These are phyloP conservation scores for Napeogenes sylphis DNA, from an alignment of 2,888 invertebrate species.

Conservation along the genomic window DNA sequence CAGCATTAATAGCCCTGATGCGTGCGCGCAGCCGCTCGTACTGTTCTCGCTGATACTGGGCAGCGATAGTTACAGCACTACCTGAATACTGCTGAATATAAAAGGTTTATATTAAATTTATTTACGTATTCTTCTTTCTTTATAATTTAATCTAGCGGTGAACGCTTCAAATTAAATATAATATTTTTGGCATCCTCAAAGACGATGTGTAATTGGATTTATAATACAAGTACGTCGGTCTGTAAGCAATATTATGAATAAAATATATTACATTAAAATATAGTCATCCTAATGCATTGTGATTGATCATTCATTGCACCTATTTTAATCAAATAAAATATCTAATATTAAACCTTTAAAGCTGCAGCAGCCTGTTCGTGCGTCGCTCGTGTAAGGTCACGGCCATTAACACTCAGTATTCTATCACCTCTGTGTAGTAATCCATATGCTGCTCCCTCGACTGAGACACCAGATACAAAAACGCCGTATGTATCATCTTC, in stretches of 20 bases:
- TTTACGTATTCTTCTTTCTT: background rate
- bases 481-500: constrained; percentile 71
- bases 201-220: no score
- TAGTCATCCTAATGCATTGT: no score
- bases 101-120: background rate
- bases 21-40: constrained; percentile 71
- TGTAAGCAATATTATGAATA: no score
- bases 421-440: constrained; percentile 83
- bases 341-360: constrained; percentile 54
- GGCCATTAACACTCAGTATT: constrained; percentile 85
- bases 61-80: constrained; percentile 68
- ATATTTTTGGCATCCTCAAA: background rate
- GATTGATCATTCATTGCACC: no score
- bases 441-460: constrained; percentile 67
- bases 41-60: constrained; percentile 74
- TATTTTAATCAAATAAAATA: background rate
- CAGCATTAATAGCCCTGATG: constrained; percentile 71
- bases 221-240: no score
- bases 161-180: background rate
- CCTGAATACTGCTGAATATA: constrained; percentile 61
- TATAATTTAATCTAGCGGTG: background rate
- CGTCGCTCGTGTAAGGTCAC: constrained; percentile 84
- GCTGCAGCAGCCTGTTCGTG: constrained; percentile 88
- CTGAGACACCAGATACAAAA: constrained; percentile 69
- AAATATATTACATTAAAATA: no score